These are phyloP conservation scores for Nyctalus aviator DNA, from an alignment of 2,797 vertebrate species.

Conservation along the genomic window DNA sequence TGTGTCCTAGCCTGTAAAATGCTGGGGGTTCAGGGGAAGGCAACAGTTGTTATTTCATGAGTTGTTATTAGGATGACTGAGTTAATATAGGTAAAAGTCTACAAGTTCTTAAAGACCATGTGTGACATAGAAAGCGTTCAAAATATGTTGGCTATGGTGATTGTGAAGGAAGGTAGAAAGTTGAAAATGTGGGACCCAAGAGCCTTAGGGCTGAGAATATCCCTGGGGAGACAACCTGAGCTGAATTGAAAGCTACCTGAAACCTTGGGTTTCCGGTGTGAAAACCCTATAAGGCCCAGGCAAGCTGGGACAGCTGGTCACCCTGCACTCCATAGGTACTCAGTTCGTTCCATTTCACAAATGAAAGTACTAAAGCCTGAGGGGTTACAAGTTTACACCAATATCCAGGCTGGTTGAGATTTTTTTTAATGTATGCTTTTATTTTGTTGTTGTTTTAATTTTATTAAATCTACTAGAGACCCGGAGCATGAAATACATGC, in stretches of 20 bases:
- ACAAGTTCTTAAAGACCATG: not conserved
- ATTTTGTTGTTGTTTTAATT: not conserved
- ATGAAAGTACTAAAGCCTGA: not conserved
- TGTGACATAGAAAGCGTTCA: not conserved
- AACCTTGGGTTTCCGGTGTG: not conserved
- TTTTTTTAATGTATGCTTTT: not conserved
- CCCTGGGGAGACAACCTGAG: not conserved
- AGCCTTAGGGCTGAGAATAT: not conserved
- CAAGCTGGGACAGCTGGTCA: not conserved
- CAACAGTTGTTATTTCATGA: too few relatives aligned
- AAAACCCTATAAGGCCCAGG: not conserved
- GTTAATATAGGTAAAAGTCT: not conserved
- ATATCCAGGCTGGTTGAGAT: not conserved
- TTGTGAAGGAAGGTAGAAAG: not conserved
- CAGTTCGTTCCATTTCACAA: not conserved
- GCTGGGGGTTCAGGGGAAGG: rapidly evolving
- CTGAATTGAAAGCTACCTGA: not conserved
- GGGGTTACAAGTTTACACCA: not conserved
- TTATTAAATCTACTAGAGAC: not conserved
- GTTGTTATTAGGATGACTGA: not conserved
- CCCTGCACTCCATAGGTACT: not conserved
- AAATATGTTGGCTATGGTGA: not conserved
- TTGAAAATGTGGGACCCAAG: not conserved
- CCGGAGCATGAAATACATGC: too few relatives aligned
- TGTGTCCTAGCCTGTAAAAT: not conserved